Base-by-base conservation (phyloP, 2,113 vertebrate genomes). In the Cephalopterus ornatus region DNA sequence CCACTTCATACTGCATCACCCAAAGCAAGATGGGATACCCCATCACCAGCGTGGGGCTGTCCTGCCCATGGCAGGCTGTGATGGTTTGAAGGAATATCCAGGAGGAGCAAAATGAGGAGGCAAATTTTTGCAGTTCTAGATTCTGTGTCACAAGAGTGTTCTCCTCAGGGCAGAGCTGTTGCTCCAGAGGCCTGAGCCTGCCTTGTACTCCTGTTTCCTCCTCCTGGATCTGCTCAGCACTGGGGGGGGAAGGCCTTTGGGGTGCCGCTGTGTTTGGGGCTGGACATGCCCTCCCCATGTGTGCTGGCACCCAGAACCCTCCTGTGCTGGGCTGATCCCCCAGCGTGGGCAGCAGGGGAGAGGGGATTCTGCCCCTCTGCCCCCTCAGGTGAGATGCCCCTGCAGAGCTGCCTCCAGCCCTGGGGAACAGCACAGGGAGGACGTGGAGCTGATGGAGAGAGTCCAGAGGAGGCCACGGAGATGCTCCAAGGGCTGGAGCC, bases 271-370 rank as follows among this genome's bases (percentile, higher is more conserved):
- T 23, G n/a, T 19, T 44, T 73, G 22, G 37, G 26, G 18, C 35
- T 73, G 67, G 35, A 24, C 14, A 5, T 27, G 32, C 7, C 42
- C 26, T 8, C 8, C 0, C 28, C 8, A 26, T 44, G 22, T 32
- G 44, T 50, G 24, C 49, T 50, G 49, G 49, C 49, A 50, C 22
- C 22, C 58, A 37, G 23, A 32, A 35, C 2, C 26, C 14, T 17
- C 35, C 8, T 14, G 30, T 23, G 42, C 85, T 21, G 56, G 24
- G 65, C 47, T 71, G 56, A 39, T 32, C 23, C 24, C 59, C 12
- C 33, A 15, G 47, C 0, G 0, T n/a, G n/a, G 16, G 74, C 56
- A 88, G 74, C 28, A 62, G 55, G 8, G 8, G 0, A 37, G 44
- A 8, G 27, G 21, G 21, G 16, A 39, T 44, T 53, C 33, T 70